phyloP scores from a whole-genome alignment of 2,113 vertebrate species.

The Pollimyrus isidori region DNA sequence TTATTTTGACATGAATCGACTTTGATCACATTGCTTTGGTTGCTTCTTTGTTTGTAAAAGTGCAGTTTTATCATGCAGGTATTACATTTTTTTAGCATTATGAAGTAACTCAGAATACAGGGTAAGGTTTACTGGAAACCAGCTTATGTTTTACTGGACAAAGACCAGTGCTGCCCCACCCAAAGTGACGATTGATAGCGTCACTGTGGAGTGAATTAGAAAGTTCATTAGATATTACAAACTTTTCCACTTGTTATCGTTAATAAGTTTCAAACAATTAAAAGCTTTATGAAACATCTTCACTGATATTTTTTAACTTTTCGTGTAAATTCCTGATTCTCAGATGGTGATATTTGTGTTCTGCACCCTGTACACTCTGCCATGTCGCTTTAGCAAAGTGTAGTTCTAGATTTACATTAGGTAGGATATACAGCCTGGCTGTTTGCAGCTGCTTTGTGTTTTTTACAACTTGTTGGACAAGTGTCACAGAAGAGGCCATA shows the following conservation, averaged over 20 bases:
- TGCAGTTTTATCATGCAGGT: background rate
- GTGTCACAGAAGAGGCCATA: conserved; percentile 1
- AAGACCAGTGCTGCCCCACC: background rate
- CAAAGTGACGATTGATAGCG: background rate
- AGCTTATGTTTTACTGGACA: background rate
- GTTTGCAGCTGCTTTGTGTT: background rate
- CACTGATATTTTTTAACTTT: background rate
- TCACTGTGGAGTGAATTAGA: background rate
- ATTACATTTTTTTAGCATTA: background rate
- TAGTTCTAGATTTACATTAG: background rate
- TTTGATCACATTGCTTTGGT: background rate
- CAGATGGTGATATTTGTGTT: background rate
- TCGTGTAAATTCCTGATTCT: background rate
- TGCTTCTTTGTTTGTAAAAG: background rate
- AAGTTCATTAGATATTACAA: background rate
- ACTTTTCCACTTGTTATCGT: background rate
- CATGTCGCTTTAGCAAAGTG: background rate
- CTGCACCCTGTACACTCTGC: background rate
- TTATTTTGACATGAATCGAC: background rate
- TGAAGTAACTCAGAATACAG: background rate
- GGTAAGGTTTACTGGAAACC: background rate
- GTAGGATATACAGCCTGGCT: background rate
- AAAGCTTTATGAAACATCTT: background rate
- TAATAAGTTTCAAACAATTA: background rate
- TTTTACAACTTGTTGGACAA: conserved; percentile 2